These are phyloP conservation scores for Fragum fragum DNA, from an alignment of 2,888 invertebrate species.

Conservation along the genomic window DNA sequence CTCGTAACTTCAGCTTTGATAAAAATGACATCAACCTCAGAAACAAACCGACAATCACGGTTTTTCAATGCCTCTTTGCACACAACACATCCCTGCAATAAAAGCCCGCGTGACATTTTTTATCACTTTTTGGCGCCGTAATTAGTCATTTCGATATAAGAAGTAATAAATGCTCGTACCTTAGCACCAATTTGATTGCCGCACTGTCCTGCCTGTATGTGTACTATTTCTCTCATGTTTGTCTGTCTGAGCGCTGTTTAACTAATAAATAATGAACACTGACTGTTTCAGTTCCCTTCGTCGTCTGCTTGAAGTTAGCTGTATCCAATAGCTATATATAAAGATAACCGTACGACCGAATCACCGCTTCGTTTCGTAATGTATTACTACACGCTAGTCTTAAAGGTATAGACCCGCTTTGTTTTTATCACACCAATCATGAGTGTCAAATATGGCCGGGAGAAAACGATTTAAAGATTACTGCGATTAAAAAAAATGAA, in stretches of 20 bases:
- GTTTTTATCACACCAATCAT: neutral
- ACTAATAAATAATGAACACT: constrained; percentile 15
- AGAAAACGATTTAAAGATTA: no score
- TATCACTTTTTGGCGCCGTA: neutral
- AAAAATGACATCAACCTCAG: no score
- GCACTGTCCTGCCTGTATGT: constrained; percentile 30
- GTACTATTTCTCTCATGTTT: constrained; percentile 37
- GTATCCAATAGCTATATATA: constrained; percentile 23
- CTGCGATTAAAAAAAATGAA: no score
- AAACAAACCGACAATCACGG: no score
- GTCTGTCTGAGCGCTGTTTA: constrained; percentile 5
- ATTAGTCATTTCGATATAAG: neutral
- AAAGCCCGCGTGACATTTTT: no score
- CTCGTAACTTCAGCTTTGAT: no score
- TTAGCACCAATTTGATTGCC: constrained; percentile 34
- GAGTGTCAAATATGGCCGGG: neutral
- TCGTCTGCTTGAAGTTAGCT: constrained; percentile 8
- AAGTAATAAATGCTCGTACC: neutral
- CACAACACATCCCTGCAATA: no score
- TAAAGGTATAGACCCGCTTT: constrained; percentile 11
- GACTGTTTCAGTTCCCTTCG: neutral
- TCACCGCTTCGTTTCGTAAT: constrained; percentile 23
- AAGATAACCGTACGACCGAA: neutral
- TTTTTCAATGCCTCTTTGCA: no score
- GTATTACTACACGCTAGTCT: constrained; percentile 21